Evolutionary conservation across 2,888 invertebrate species (phyloP), one percentile per base, ranked within the genome.

Genomic region (Melieria picta): DNA sequence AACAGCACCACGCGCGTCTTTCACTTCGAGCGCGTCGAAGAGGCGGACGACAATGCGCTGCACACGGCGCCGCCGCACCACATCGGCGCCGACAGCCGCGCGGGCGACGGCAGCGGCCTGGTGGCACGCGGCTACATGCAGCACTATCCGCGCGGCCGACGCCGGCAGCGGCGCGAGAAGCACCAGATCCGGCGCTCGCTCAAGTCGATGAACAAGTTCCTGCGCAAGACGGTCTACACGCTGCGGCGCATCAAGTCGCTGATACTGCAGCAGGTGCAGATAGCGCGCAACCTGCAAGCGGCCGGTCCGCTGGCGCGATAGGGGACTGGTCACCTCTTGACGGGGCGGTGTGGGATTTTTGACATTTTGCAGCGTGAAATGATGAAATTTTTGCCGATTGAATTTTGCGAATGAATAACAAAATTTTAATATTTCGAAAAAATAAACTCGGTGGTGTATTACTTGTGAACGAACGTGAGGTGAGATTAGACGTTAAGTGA

Each of bases 191-290:
- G 62, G 11, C 71, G 74, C 13, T 71, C 74, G 13, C 65, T 74
- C 9, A 61, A 57, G 60, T 63, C 71, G 16, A 71, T 71, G 71
- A 74, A 65, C 43, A 62, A 63, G n/a, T 62, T 69, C n/a, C 50
- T 74, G 55, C 62, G 69, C 9, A 69, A 58, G 9, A 66, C 71
- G 7, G 65, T 69, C 1, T 65, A 66, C 46, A 71, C 69, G 6
- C 61, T 74, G 69, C 11, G 58, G 55, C 74, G 71, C 65, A 69
- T 74, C 45, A 62, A 71, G 46, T 61, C 69, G 16, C 58, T 74
- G 66, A 69, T 74, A 3, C 10, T 62, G 45, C 71, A 71, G 50
- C 69, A 74, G 65, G 45, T 73, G 42, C 65, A 73, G 16, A 46
- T 71, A 11, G 55, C 65, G 6, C 65, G 65, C 2, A 13, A 16